phyloP scores from a whole-genome alignment of 1,140 invertebrate genomes.

The Chrysomallon squamiferum region DNA sequence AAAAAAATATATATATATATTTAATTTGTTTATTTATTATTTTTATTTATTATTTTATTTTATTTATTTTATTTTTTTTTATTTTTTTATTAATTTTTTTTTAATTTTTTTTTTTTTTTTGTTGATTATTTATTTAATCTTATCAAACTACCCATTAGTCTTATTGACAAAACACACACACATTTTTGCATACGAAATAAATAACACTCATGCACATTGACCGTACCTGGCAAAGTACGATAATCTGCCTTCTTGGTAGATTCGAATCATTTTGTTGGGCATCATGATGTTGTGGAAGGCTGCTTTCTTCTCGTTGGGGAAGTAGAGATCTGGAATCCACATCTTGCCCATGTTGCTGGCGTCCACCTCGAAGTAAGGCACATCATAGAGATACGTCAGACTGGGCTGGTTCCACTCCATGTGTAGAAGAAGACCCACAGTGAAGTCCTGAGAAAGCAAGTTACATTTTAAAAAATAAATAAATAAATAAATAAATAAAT shows the following conservation, averaged over 20 bases:
- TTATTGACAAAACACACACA: too few relatives aligned
- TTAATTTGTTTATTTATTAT: too few relatives aligned
- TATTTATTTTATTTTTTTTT: too few relatives aligned
- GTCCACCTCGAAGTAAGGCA: constrained; percentile 46
- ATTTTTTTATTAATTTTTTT: too few relatives aligned
- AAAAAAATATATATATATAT: neutral
- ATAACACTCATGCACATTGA: too few relatives aligned
- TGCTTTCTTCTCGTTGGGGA: constrained; percentile 64
- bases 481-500: neutral
- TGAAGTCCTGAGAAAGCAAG: constrained; percentile 45
- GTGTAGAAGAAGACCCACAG: constrained; percentile 42
- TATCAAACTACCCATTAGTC: too few relatives aligned
- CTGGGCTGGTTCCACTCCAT: constrained; percentile 41
- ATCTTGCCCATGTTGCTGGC: constrained; percentile 53
- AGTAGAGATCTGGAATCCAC: constrained; percentile 65
- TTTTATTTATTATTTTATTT: too few relatives aligned
- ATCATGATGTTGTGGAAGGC: constrained; percentile 63
- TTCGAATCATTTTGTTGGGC: constrained; percentile 63
- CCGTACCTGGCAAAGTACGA: constrained; percentile 51
- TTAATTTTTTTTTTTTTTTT: too few relatives aligned
- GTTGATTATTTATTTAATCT: too few relatives aligned
- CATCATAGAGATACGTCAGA: constrained; percentile 29
- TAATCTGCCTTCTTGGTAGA: constrained; percentile 66
- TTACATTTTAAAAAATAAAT: too few relatives aligned
- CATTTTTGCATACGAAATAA: too few relatives aligned